Percentiles rank a stretch among this genome's conserved stretches.
These are phyloP conservation scores for Heliocidaris erythrogramma DNA, from an alignment of 35 echinoderm and acorn worm genomes.

Conservation along the genomic window DNA sequence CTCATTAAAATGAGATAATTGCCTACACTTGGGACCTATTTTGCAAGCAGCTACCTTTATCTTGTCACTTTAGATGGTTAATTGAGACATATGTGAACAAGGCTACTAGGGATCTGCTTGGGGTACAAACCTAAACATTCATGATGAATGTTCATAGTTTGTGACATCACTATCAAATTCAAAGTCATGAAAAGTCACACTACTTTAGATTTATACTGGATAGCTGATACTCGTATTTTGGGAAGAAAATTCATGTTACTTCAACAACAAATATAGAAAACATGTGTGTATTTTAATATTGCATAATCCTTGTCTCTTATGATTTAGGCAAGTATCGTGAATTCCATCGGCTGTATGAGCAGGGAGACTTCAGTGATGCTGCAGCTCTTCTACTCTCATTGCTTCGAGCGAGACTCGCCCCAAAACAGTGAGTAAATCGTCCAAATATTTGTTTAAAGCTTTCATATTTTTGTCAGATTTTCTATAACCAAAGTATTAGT, in stretches of 20 bases:
- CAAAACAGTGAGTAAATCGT: constrained; percentile 78
- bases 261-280: not conserved
- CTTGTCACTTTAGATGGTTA: too few species aligned
- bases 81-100: too few species aligned
- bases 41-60: too few species aligned
- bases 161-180: too few species aligned
- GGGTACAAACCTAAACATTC: too few species aligned
- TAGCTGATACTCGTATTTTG: not conserved
- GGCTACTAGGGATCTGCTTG: too few species aligned
- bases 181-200: too few species aligned
- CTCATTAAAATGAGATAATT: too few species aligned
- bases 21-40: too few species aligned
- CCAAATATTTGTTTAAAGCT: not conserved
- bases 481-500: too few species aligned
- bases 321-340: constrained; percentile 92
- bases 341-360: constrained; percentile 89
- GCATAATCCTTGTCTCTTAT: not conserved
- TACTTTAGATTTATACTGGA: not conserved
- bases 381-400: constrained; percentile 76
- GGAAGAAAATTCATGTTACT: not conserved
- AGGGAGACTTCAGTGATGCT: constrained; percentile 79
- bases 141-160: too few species aligned
- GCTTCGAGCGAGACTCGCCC: constrained; percentile 88
- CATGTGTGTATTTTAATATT: not conserved
- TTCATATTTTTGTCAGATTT: not conserved